Evolutionary conservation across 2,888 invertebrate genomes (phyloP).

Genomic region (Spodoptera exigua): DNA sequence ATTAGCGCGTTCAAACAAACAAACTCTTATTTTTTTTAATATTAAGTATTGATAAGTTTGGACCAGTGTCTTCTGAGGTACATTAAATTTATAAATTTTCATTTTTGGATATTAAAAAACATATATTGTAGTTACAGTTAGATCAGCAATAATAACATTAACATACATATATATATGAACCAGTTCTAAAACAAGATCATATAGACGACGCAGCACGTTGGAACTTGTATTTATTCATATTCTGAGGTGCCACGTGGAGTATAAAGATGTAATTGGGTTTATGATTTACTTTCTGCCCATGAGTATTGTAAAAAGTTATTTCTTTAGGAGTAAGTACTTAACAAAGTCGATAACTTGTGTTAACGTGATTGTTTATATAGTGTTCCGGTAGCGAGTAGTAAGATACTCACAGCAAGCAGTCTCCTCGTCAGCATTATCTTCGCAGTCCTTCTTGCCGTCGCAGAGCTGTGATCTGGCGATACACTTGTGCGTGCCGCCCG

Average conservation of each 20-base stretch:
- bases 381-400: too few relatives aligned
- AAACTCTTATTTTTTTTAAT: too few relatives aligned
- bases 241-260: conserved; percentile 22
- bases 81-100: too few relatives aligned
- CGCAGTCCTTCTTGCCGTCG: conserved; percentile 97
- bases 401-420: conserved; percentile 94
- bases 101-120: too few relatives aligned
- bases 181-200: conserved; percentile 34
- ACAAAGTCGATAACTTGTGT: neutral
- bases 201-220: conserved; percentile 37
- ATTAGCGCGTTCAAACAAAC: too few relatives aligned
- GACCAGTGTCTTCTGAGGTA: too few relatives aligned
- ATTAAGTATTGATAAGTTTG: too few relatives aligned
- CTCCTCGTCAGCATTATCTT: conserved; percentile 97
- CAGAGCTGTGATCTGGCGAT: conserved; percentile 96
- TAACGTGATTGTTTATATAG: too few relatives aligned
- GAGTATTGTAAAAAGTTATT: neutral
- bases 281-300: neutral
- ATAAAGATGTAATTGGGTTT: conserved; percentile 20
- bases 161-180: too few relatives aligned
- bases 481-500: conserved; percentile 94
- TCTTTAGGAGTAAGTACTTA: too few relatives aligned
- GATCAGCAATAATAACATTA: too few relatives aligned
- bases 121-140: too few relatives aligned
- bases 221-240: conserved; percentile 22